phyloP scores from a whole-genome alignment of 2,888 invertebrate species.

The Parasteatoda lunata region DNA sequence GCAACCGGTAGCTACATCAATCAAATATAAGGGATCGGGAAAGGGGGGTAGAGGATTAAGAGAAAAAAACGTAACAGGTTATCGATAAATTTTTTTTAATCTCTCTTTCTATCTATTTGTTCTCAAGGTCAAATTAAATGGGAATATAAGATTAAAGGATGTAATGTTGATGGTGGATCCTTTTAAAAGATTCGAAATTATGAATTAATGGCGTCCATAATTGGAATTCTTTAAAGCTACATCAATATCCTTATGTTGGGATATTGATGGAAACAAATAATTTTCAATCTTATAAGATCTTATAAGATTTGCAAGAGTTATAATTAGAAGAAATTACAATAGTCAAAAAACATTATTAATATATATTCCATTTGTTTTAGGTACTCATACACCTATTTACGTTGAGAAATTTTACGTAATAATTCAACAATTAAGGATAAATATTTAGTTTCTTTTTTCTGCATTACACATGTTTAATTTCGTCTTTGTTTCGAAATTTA shows the following conservation, averaged over 20 bases:
- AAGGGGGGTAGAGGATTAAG: not conserved
- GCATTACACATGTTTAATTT: too few relatives aligned
- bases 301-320: too few relatives aligned
- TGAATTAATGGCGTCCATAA: not conserved
- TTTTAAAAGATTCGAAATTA: not conserved
- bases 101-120: conserved; percentile 17
- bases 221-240: not conserved
- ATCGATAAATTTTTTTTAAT: conserved; percentile 53
- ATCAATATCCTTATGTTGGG: not conserved
- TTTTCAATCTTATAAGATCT: too few relatives aligned
- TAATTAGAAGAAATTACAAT: too few relatives aligned
- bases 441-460: too few relatives aligned
- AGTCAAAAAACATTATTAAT: too few relatives aligned
- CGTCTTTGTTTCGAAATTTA: too few relatives aligned
- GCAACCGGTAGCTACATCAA: conserved; percentile 49
- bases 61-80: conserved; percentile 36
- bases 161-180: not conserved
- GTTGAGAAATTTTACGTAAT: too few relatives aligned
- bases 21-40: conserved; percentile 9
- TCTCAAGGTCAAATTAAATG: conserved; percentile 51
- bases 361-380: too few relatives aligned
- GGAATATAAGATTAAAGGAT: conserved; percentile 15
- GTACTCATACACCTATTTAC: too few relatives aligned
- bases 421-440: too few relatives aligned
- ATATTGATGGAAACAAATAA: conserved; percentile 9